phyloP scores from a whole-genome alignment of 1,140 invertebrate species.

The Leptopilina boulardi region DNA sequence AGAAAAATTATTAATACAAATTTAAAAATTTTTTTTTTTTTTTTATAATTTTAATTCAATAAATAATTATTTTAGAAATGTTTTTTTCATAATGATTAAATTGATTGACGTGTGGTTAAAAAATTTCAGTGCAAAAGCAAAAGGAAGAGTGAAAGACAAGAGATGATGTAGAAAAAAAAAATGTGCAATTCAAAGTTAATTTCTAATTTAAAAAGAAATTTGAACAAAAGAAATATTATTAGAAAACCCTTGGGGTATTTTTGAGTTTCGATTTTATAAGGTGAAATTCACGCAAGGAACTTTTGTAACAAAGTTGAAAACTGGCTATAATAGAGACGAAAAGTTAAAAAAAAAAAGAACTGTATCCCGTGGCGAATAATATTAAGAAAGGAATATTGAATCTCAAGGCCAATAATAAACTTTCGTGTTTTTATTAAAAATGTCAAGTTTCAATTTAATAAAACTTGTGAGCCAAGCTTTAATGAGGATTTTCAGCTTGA shows the following conservation, averaged over 20 bases:
- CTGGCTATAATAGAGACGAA: not conserved
- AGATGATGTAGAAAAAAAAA: no score
- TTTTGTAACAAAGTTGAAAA: slow-evolving; percentile 6
- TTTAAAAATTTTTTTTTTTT: no score
- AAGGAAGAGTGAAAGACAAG: no score
- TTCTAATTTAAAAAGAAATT: no score
- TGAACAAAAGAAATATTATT: not conserved
- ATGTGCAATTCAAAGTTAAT: no score
- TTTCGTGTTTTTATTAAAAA: not conserved
- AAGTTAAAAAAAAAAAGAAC: slow-evolving; percentile 16
- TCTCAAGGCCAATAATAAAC: not conserved
- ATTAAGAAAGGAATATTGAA: not conserved
- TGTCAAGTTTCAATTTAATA: not conserved
- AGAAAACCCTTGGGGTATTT: not conserved
- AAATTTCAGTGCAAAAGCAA: no score
- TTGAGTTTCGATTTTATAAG: not conserved
- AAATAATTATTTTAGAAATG: no score
- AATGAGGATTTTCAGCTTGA: not conserved
- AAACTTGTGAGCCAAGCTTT: not conserved
- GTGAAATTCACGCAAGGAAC: not conserved
- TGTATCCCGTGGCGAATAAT: not conserved
- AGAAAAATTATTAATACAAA: no score
- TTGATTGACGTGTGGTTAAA: no score
- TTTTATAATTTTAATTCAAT: not conserved
- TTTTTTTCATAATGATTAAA: no score